Conservation (phyloP, 2,113 vertebrate species). For the Dasyprocta punctata region DNA sequence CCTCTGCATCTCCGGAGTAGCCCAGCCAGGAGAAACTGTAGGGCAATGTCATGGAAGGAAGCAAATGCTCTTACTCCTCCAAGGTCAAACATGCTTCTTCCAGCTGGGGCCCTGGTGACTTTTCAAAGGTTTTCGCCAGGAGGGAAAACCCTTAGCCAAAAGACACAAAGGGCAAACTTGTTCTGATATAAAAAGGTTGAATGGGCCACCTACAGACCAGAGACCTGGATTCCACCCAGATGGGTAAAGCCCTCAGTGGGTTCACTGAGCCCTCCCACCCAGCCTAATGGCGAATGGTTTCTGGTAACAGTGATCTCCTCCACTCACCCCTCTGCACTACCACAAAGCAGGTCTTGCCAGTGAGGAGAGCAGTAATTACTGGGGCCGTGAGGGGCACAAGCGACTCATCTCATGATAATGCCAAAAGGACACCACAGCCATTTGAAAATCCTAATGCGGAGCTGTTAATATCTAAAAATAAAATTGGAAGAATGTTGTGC, state of each 20-base stretch:
- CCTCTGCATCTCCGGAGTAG: background rate
- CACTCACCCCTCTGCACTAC: slow-evolving; percentile 40
- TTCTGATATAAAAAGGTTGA: slow-evolving; percentile 1
- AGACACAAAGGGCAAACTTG: slow-evolving; percentile 20
- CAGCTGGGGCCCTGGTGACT: background rate
- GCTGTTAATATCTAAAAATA: slow-evolving; percentile 19
- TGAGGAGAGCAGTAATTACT: slow-evolving; percentile 55
- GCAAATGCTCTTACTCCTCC: background rate
- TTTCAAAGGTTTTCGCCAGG: slow-evolving; percentile 21
- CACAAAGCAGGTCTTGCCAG: slow-evolving; percentile 34
- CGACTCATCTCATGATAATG: slow-evolving; percentile 41
- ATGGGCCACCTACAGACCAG: background rate
- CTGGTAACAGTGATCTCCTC: slow-evolving; percentile 53
- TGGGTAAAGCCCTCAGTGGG: slow-evolving; percentile 27
- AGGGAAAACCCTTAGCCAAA: slow-evolving; percentile 31
- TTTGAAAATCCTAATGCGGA: slow-evolving; percentile 52
- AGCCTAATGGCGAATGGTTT: slow-evolving; percentile 54
- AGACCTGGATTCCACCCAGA: background rate
- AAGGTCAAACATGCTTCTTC: background rate
- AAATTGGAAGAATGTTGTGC: slow-evolving; percentile 11
- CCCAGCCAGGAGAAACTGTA: background rate
- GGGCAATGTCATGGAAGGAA: background rate
- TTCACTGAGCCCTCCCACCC: slow-evolving; percentile 54
- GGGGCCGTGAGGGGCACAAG: background rate
- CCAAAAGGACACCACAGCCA: slow-evolving; percentile 42